Evolutionary conservation across 2,888 invertebrate genomes (phyloP), one percentile per base, ranked within the genome.

Genomic region (Augiades crinisus): DNA sequence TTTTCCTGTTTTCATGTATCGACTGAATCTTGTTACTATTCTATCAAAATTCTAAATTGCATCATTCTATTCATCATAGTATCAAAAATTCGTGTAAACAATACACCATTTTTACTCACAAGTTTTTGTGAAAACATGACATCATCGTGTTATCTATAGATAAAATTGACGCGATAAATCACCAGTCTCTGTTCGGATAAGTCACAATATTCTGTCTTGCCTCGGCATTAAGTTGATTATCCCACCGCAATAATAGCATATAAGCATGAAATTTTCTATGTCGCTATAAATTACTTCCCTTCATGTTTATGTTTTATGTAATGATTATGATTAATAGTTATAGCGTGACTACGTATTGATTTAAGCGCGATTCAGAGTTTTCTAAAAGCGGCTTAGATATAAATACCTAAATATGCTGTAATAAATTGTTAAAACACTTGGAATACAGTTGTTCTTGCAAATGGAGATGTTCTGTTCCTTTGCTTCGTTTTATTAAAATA

Each of bases 71-170:
- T n/a, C n/a, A 1, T 8, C 24, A 24, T 1, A 24, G 7, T 24
- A 5, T n/a, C 2, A 24, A 24, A 24, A 8, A 24, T 2, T 7
- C 5, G 14, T 8, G 1, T 34, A 8, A 40, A 21, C n/a, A 34
- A 22, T 24, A 6, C 17, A 31, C 31, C 43, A 12, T 46, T 36
- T 16, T 46, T 47, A 37, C 27, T 37, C 46, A 37, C 2, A 27
- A 10, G 19, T 47, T 33, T 46, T 54, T 12, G 6, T 50, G 41
- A 37, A 51, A 21, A 31, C 40, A 53, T 59, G 57, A 60, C 58
- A 55, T 61, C 63, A 63, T 17, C 33, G 5, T 46, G 8, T 24
- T 55, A 61, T 61, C 55, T 56, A 12, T 13, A 51, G 63, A 62
- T 62, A 56, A 58, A 50, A 33, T 51, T 45, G 27, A 36, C 31